These are phyloP conservation scores for Triplophysa tibetana DNA, from an alignment of 2,113 vertebrate species.

Conservation along the genomic window DNA sequence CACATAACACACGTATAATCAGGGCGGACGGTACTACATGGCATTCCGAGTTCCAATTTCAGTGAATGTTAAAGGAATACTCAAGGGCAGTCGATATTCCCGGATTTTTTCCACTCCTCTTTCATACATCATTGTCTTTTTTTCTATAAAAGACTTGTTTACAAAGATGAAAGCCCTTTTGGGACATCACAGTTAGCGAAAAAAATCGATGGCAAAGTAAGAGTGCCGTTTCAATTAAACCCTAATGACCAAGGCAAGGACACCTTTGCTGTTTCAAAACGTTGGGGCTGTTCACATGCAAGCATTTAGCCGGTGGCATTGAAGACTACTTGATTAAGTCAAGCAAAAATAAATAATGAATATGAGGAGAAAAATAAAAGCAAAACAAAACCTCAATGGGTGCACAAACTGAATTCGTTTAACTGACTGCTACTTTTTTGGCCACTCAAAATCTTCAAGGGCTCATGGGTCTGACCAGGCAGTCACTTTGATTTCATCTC, in stretches of 20 bases:
- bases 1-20: constrained; percentile 12
- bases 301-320: neutral
- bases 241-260: constrained; percentile 5
- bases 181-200: neutral
- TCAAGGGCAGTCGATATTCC: neutral
- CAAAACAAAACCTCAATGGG: neutral
- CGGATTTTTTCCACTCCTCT: neutral
- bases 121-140: constrained; percentile 3
- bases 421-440: constrained; percentile 2
- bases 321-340: neutral
- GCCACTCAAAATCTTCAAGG: neutral
- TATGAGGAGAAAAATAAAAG: neutral
- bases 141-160: constrained; percentile 20
- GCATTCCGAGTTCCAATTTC: neutral
- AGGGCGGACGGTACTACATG: neutral
- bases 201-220: constrained; percentile 16
- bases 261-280: neutral
- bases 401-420: neutral
- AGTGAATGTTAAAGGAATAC: constrained; percentile 25
- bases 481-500: constrained; percentile 28
- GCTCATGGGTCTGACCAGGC: constrained; percentile 1
- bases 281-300: neutral
- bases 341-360: neutral
- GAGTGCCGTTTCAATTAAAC: neutral
- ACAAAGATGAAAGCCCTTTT: constrained; percentile 13